Evolutionary conservation across 2,113 vertebrate species (phyloP).

Genomic region (Varanus salvator): DNA sequence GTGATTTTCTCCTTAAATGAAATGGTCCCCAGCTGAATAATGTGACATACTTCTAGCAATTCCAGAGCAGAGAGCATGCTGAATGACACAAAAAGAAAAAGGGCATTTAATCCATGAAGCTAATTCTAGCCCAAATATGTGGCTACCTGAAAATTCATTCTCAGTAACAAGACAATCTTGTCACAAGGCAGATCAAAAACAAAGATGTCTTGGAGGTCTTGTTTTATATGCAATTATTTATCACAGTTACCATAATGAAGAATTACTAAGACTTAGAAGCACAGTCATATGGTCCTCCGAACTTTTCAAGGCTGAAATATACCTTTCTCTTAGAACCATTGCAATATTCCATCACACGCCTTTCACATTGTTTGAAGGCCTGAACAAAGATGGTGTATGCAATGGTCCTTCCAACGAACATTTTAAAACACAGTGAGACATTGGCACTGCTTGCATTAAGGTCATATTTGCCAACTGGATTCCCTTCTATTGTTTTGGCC

Average conservation of each 20-base stretch:
- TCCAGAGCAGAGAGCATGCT: background rate
- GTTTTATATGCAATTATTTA: background rate
- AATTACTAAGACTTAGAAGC: slow-evolving; percentile 2
- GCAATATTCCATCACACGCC: too few relatives aligned
- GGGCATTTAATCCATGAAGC: slow-evolving; percentile 18
- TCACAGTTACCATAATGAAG: background rate
- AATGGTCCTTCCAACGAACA: background rate
- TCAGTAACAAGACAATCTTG: background rate
- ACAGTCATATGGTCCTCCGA: background rate
- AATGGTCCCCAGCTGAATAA: slow-evolving; percentile 21
- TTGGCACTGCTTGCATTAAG: background rate
- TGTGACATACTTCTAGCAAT: slow-evolving; percentile 7
- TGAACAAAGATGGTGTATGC: too few relatives aligned
- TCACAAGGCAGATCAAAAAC: background rate
- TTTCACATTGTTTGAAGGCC: too few relatives aligned
- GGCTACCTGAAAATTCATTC: background rate
- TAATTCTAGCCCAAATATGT: background rate
- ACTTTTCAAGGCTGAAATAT: background rate
- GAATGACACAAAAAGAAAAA: background rate
- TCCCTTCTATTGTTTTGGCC: too few relatives aligned
- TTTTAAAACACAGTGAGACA: background rate
- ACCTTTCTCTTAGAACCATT: background rate
- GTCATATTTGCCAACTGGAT: background rate
- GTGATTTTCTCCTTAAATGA: slow-evolving; percentile 27
- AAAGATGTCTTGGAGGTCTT: background rate